Percentiles rank a stretch among this genome's conserved stretches.
These are phyloP conservation scores for Scopus umbretta DNA, from an alignment of 2,113 vertebrate genomes.

Conservation along the genomic window DNA sequence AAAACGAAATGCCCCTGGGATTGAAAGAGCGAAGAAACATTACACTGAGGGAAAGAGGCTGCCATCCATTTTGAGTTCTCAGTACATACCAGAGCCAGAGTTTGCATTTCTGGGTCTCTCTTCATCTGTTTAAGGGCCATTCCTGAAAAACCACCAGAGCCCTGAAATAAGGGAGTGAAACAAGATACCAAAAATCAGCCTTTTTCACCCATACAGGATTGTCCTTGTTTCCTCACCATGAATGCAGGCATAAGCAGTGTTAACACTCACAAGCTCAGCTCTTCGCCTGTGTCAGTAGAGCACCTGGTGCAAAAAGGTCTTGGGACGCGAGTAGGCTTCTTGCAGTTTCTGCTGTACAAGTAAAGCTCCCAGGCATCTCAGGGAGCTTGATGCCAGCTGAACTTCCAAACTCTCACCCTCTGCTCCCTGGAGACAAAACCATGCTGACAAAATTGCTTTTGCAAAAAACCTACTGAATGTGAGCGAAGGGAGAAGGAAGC, in stretches of 20 bases:
- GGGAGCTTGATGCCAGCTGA: not conserved
- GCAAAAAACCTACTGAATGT: not conserved
- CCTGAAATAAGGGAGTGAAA: not conserved
- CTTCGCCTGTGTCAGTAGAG: not conserved
- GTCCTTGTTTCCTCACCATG: not conserved
- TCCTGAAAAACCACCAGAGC: not conserved
- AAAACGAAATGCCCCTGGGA: not conserved
- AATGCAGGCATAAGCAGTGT: rapidly evolving
- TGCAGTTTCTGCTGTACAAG: not conserved
- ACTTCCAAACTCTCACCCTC: not conserved
- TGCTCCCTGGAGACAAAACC: not conserved
- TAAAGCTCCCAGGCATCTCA: not conserved
- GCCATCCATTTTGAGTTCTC: not conserved
- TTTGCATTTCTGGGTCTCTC: not conserved
- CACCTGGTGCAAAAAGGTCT: not conserved
- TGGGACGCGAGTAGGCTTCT: not conserved
- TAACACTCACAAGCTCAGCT: not conserved
- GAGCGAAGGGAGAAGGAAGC: not conserved
- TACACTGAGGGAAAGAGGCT: not conserved
- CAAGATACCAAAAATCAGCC: not conserved
- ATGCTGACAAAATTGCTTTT: not conserved
- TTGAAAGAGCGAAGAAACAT: not conserved
- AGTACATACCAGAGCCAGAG: not conserved
- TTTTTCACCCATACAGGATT: not conserved
- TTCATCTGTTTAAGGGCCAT: not conserved